Conservation (phyloP, 64 coral and sea anemone species). For the Montipora foliosa region DNA sequence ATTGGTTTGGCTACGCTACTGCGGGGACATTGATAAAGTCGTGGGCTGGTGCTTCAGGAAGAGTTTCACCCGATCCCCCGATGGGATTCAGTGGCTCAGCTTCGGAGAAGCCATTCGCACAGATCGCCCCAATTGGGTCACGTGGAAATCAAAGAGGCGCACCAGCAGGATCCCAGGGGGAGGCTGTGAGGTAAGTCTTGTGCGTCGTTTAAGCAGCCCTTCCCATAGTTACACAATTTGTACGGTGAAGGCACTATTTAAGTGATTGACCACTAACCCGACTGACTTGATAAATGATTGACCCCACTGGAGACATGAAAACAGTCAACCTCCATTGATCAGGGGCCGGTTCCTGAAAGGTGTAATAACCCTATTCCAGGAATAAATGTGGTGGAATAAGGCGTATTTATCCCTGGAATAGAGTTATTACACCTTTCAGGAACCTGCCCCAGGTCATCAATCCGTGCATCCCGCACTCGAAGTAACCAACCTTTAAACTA, state of each 20-base stretch:
- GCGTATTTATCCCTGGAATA: too few relatives aligned
- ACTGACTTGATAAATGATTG: not conserved
- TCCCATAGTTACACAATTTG: not conserved
- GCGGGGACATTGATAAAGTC: conserved; percentile 84
- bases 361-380: too few relatives aligned
- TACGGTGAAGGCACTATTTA: not conserved
- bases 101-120: conserved; percentile 35
- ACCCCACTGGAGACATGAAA: too few relatives aligned
- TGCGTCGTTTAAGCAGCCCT: not conserved
- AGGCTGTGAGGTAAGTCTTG: conserved; percentile 31
- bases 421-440: too few relatives aligned
- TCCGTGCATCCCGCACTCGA: too few relatives aligned
- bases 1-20: conserved; percentile 91
- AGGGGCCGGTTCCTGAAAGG: too few relatives aligned
- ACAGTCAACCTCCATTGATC: too few relatives aligned
- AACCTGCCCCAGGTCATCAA: too few relatives aligned
- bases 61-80: conserved; percentile 62
- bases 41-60: conserved; percentile 71
- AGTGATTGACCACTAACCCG: not conserved
- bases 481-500: too few relatives aligned
- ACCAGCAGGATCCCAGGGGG: conserved; percentile 28
- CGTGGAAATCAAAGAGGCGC: conserved; percentile 32
- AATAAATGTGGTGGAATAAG: too few relatives aligned
- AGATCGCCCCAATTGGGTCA: conserved; percentile 33
- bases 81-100: conserved; percentile 78